A percentile compares a stretch with the other conserved stretches of the same genome.
phyloP scores from a whole-genome alignment of 2,888 invertebrate species.

The Syrista parreyssii region DNA sequence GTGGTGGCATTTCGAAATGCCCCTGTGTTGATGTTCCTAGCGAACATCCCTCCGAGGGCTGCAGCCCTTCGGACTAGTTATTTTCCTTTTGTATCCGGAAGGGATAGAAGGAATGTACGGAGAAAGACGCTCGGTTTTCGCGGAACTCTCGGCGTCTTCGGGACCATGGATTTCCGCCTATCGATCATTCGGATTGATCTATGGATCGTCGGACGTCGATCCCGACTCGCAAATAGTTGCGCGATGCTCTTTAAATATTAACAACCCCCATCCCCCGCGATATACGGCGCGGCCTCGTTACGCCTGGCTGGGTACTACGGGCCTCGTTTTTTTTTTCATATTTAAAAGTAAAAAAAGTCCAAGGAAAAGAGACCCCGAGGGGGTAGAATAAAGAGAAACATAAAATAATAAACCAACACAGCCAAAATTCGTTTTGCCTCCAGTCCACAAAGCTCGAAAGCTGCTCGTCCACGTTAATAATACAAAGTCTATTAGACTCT shows the following conservation, averaged over 20 bases:
- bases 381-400: neutral
- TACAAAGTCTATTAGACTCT: slow-evolving; percentile 11
- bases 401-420: neutral
- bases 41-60: neutral
- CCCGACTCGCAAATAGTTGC: no score
- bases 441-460: neutral
- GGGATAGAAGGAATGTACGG: no score
- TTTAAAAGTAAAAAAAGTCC: neutral
- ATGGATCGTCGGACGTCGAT: no score
- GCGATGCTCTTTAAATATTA: no score
- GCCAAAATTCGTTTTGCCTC: neutral
- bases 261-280: no score
- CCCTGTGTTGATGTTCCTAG: no score
- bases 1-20: neutral
- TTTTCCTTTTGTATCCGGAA: neutral
- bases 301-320: no score
- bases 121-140: neutral
- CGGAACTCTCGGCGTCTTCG: neutral
- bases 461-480: slow-evolving; percentile 4
- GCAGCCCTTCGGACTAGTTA: neutral
- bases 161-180: neutral
- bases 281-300: no score
- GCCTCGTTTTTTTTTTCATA: no score
- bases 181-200: neutral
- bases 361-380: neutral